phyloP scores from a whole-genome alignment of 1,140 invertebrate species.

The Berghia stephanieae region DNA sequence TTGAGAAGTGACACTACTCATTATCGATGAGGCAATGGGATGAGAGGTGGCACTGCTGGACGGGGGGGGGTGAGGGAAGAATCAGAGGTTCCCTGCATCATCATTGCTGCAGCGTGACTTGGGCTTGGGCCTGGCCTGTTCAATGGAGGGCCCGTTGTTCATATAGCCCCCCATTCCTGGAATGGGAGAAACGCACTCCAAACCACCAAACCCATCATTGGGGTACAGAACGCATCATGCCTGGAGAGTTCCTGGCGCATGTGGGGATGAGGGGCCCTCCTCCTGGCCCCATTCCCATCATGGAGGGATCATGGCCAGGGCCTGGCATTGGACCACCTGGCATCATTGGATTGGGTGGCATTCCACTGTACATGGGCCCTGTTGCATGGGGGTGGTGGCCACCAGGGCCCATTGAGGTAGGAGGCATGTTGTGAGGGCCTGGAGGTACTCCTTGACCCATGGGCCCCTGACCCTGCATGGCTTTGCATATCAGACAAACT shows the following conservation, averaged over 20 bases:
- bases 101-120: conserved; percentile 30
- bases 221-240: conserved; percentile 17
- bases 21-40: no score
- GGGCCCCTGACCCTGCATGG: conserved; percentile 24
- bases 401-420: conserved; percentile 28
- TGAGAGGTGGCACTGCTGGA: no score
- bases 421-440: conserved; percentile 37
- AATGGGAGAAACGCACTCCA: conserved; percentile 29
- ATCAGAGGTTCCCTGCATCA: conserved; percentile 31
- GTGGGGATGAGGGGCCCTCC: no score
- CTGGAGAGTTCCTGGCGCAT: conserved; percentile 23
- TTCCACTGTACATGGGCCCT: conserved; percentile 16
- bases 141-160: conserved; percentile 24
- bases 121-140: conserved; percentile 22
- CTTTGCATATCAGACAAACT: conserved; percentile 40
- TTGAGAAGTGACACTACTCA: no score
- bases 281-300: conserved; percentile 23
- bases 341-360: background rate
- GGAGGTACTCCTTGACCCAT: conserved; percentile 37
- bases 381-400: background rate
- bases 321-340: background rate
- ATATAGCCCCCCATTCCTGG: conserved; percentile 27
- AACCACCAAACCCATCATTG: conserved; percentile 13
- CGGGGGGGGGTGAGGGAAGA: conserved; percentile 14
- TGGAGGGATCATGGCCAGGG: conserved; percentile 19